Evolutionary conservation across 2,888 invertebrate species (phyloP), one percentile per base, ranked within the genome.

Genomic region (Agrochola lychnidis): DNA sequence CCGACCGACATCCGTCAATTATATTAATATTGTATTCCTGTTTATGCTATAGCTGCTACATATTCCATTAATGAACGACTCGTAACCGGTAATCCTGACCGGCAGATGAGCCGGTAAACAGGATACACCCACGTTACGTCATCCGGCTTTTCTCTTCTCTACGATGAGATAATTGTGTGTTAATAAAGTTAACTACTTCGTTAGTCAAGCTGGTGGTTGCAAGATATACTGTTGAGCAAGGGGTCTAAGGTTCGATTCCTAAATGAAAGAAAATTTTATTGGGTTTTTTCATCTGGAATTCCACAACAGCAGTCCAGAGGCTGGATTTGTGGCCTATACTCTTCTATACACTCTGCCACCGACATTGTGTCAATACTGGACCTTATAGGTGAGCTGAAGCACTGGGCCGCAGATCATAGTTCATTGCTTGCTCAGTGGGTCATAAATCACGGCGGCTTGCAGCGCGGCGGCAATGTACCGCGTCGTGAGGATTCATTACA

Each of bases 401-500:
- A 67, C 36, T 45, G 25, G 59, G 36, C 51, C 22, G 40, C 4
- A 74, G 45, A 40, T 67, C 64, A 45, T 68, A 71, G 77, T 72
- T 78, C 79, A 75, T 51, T 62, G 75, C 70, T 63, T 56, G 74
- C 61, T 59, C 70, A 42, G 68, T 62, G 36, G 7, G 59, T 64
- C 70, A 75, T 79, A 81, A 79, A 76, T 87, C 40, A 64, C 36
- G 48, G 19, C 5, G 25, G 61, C 9, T 42, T 30, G 73, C 70
- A 73, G 25, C 59, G 61, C 40, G 14, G 51, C 76, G 42, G 76
- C 74, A 22, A 63, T 76, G 70, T 81, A 76, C 40, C 36, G 53
- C 74, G 71, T 62, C 70, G 72, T 84, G 72, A 71, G 80, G 79
- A 84, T 82, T 81, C 87, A 79, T 84, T 86, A 83, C 87, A 64